Conservation (phyloP, 2,888 invertebrate genomes). For the Muscina levida region DNA sequence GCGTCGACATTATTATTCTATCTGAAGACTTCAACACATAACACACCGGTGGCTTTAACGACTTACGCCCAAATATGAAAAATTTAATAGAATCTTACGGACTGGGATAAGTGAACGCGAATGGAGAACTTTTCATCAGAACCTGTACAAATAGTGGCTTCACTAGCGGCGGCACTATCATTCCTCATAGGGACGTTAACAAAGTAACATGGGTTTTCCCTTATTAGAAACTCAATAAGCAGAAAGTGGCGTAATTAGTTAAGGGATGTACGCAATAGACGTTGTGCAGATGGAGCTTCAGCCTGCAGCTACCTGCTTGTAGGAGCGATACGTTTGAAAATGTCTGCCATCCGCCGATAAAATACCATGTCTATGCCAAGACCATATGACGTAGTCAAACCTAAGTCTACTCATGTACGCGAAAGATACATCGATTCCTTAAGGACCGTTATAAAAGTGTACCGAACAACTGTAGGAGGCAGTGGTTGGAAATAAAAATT, state of each 20-base stretch:
- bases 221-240: background rate
- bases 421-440: no score
- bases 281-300: background rate
- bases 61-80: background rate
- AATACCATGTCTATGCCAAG: no score
- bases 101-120: background rate
- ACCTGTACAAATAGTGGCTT: background rate
- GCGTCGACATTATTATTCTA: no score
- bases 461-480: no score
- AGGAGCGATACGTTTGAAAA: background rate
- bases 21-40: no score
- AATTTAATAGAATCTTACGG: background rate
- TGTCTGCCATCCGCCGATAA: background rate
- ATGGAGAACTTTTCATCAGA: background rate
- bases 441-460: no score
- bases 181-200: background rate
- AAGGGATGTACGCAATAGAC: background rate
- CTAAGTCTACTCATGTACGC: no score
- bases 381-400: no score
- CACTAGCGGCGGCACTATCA: background rate
- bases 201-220: conserved; percentile 8
- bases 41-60: no score
- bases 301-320: conserved; percentile 6
- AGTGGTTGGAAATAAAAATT: no score
- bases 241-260: background rate